These are phyloP conservation scores for Eulithis testata DNA, from an alignment of 2,888 invertebrate species.

Conservation along the genomic window DNA sequence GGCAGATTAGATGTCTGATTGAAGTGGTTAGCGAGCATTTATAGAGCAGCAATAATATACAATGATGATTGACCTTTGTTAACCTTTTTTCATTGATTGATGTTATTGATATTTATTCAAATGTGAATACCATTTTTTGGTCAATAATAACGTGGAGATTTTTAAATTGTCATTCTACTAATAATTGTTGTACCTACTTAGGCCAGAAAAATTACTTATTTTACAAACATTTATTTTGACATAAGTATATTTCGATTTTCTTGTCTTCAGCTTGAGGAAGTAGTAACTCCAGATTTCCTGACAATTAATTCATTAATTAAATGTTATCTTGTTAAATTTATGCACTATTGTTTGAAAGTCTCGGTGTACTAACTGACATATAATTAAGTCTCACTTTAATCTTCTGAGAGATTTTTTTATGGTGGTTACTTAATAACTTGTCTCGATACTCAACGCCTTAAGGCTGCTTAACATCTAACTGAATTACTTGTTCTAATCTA, in stretches of 20 bases:
- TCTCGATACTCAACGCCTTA: no score
- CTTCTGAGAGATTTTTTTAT: background rate
- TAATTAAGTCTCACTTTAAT: conserved; percentile 1
- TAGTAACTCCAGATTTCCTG: conserved; percentile 17
- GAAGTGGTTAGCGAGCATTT: conserved; percentile 40
- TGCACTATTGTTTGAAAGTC: conserved; percentile 27
- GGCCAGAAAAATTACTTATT: no score
- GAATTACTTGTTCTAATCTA: no score
- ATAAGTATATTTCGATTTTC: no score
- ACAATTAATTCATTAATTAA: conserved; percentile 19
- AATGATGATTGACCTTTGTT: conserved; percentile 37
- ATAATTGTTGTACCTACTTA: no score
- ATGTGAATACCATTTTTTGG: conserved; percentile 6
- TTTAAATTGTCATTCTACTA: no score
- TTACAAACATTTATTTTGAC: no score
- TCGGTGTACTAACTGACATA: conserved; percentile 4
- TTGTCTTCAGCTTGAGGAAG: background rate
- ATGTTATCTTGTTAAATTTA: conserved; percentile 25
- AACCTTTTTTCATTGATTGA: conserved; percentile 21
- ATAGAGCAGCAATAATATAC: conserved; percentile 31
- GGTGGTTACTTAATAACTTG: no score
- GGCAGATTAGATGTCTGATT: conserved; percentile 44
- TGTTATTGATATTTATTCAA: conserved; percentile 29
- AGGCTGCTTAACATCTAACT: no score
- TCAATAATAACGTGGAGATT: no score